phyloP scores from a whole-genome alignment of 2,113 vertebrate species.

The Nothocercus nigrocapillus region DNA sequence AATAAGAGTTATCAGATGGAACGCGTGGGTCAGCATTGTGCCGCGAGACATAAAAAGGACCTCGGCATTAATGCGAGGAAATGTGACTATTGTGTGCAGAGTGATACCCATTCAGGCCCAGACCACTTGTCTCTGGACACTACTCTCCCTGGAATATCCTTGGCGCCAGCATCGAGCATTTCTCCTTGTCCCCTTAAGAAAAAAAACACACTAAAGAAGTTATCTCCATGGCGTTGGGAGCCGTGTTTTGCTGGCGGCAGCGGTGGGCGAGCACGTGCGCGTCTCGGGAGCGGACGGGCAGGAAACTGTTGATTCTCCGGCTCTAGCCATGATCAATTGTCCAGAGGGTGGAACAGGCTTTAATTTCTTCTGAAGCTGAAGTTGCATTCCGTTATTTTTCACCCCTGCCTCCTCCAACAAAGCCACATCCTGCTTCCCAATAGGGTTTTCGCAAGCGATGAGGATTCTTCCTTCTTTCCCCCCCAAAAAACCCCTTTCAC shows the following conservation, averaged over 20 bases:
- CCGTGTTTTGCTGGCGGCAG: background rate
- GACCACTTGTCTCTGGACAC: constrained; percentile 74
- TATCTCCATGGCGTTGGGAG: background rate
- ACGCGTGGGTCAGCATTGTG: constrained; percentile 73
- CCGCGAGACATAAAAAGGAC: constrained; percentile 71
- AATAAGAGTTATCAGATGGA: constrained; percentile 74
- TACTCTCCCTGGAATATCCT: constrained; percentile 75
- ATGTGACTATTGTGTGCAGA: constrained; percentile 73
- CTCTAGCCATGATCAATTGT: constrained; percentile 67
- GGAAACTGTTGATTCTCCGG: constrained; percentile 63
- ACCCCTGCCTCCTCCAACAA: background rate
- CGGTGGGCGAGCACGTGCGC: constrained; percentile 1
- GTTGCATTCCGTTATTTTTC: background rate
- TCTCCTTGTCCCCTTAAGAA: constrained; percentile 32
- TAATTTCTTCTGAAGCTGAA: constrained; percentile 40
- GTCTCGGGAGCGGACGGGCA: constrained; percentile 41
- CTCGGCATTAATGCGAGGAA: constrained; percentile 76
- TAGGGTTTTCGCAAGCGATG: background rate
- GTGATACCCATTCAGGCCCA: constrained; percentile 70
- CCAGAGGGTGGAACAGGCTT: constrained; percentile 53
- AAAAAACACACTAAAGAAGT: background rate
- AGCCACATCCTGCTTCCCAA: constrained; percentile 37
- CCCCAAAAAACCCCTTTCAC: no score
- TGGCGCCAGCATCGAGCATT: constrained; percentile 62
- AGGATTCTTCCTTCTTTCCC: background rate